phyloP scores from a whole-genome alignment of 2,113 vertebrate species.

The mouse (Mus musculus) region GRCm39 chr1:132554501-132555000 shows the following conservation, averaged over 20 bases:
- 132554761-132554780: background rate
- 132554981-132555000: background rate
- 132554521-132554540: background rate
- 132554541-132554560: background rate
- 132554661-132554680: background rate
- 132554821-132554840: background rate
- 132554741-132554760: background rate
- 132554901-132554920: background rate
- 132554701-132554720: background rate
- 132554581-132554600: background rate
- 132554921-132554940: background rate
- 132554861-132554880: background rate
- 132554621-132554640: background rate
- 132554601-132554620: background rate
- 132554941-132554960: background rate
- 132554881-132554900: background rate
- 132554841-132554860: background rate
- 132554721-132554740: background rate
- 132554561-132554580: background rate
- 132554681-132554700: background rate
- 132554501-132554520: background rate
- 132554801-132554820: background rate
- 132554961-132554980: background rate
- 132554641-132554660: background rate
- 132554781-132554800: background rate